Evolutionary conservation across 2,797 vertebrate genomes (phyloP), one percentile per base, ranked within the genome.

Genomic region (Melanotaenia maccullochi): DNA sequence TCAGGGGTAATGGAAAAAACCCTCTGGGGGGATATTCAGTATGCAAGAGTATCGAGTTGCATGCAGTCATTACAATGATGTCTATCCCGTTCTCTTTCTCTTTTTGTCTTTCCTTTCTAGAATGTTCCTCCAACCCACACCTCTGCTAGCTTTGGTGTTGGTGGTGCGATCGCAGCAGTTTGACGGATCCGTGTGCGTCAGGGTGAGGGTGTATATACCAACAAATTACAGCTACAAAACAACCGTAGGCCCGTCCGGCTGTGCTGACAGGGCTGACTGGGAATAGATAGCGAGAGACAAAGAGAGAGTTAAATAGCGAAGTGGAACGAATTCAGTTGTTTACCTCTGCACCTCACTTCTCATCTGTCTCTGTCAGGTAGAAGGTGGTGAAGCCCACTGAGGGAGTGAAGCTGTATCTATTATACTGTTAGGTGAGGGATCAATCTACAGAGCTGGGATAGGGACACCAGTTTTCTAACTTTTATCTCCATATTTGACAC

Each of bases 1-100:
- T 93, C 85, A 91, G 83, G 90, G 89, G 93, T 95, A 94, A 96
- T 95, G 96, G 96, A 95, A 96, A 96, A 94, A 94, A 87, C 85
- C 95, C 94, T 94, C 93, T 65, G 90, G 94, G 95, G 94, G 93
- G 94, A 93, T 91, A 93, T 93, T 94, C 92, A 88, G 90, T 82
- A 90, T 88, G 94, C 93, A 90, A 86, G 95, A 95, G 94, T 92
- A 96, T 93, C 93, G 83, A 89, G 93, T 95, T 95, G 85, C 91
- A 86, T 88, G 91, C 86, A 91, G 92, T 94, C 93, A 85, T 94
- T 93, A 81, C 82, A 69, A 91, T 91, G 87, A 90, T 91, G 89
- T 85, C 90, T 76, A 76, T 90, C 77, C 81, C 78, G 76, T 74
- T 79, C 75, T 70, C 60, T 73, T 65, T 81, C 72, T 74, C 76